Evolutionary conservation across 2,797 vertebrate genomes (phyloP).

Genomic region (Hapalemur alaotrensis): DNA sequence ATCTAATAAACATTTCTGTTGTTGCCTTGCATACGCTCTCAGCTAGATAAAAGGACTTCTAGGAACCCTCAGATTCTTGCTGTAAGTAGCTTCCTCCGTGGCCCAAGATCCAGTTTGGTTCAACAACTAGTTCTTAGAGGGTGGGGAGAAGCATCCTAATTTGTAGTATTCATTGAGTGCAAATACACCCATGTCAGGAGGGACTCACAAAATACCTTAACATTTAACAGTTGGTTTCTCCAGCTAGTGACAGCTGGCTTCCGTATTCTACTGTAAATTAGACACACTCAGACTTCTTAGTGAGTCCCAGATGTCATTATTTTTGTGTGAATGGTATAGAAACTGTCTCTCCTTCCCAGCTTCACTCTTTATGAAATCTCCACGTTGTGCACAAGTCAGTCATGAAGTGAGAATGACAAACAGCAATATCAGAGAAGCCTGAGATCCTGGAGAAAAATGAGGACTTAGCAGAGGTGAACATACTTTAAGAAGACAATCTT

Average conservation of each 20-base stretch:
- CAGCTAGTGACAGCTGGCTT: not conserved
- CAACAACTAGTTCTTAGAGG: not conserved
- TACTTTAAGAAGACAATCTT: not conserved
- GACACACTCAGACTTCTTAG: not conserved
- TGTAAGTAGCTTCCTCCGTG: not conserved
- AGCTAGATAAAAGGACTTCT: not conserved
- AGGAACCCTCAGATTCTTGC: not conserved
- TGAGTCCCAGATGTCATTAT: not conserved
- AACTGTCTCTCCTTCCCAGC: not conserved
- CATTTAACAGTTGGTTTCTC: not conserved
- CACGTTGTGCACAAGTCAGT: not conserved
- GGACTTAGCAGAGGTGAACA: not conserved
- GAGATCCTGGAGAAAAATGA: not conserved
- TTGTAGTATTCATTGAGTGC: accelerated
- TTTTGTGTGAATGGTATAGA: not conserved
- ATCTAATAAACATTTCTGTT: not conserved
- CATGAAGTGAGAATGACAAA: not conserved
- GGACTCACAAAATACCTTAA: not conserved
- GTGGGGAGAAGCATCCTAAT: too few relatives aligned
- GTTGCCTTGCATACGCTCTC: not conserved
- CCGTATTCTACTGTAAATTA: not conserved
- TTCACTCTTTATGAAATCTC: not conserved
- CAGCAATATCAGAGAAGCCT: not conserved
- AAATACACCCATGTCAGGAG: not conserved
- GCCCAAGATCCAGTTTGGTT: not conserved